Percentiles rank a stretch among this genome's conserved stretches.
These are phyloP conservation scores for Cirrhinus molitorella DNA, from an alignment of 2,797 vertebrate species.

Conservation along the genomic window DNA sequence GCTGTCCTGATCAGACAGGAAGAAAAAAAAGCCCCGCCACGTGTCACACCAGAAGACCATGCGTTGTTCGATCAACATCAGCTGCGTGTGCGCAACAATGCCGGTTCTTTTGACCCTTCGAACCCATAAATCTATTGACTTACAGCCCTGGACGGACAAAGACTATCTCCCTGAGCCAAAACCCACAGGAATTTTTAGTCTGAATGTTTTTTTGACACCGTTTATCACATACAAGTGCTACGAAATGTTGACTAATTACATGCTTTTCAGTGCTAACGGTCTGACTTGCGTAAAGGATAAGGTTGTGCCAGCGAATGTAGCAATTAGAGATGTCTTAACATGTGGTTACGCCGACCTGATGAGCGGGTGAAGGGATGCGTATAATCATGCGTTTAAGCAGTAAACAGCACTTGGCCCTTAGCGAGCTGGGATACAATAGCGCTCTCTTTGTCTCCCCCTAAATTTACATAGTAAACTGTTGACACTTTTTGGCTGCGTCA, in stretches of 20 bases:
- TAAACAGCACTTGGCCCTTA: conserved; percentile 46
- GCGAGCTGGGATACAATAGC: conserved; percentile 51
- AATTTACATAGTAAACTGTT: conserved; percentile 60
- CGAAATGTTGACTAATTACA: conserved; percentile 51
- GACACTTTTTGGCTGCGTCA: conserved; percentile 56
- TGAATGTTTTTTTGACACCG: conserved; percentile 21
- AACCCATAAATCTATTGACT: conserved; percentile 14
- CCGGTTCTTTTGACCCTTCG: neutral
- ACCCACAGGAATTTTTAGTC: conserved; percentile 43
- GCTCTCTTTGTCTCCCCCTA: conserved; percentile 49
- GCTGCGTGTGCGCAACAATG: neutral
- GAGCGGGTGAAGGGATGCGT: conserved; percentile 52
- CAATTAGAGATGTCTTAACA: conserved; percentile 49
- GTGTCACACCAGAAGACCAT: neutral
- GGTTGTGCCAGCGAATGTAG: conserved; percentile 42
- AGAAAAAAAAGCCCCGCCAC: conserved; percentile 20
- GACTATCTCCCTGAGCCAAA: conserved; percentile 18
- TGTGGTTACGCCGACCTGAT: conserved; percentile 53
- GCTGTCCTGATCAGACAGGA: conserved; percentile 11
- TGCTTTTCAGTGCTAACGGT: conserved; percentile 29
- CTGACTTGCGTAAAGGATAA: conserved; percentile 38
- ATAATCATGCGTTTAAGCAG: conserved; percentile 54
- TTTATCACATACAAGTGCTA: conserved; percentile 32
- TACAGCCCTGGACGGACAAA: neutral
- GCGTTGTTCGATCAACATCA: neutral